Conservation (phyloP, 2,888 invertebrate species). For the Callyntrura sp. region DNA sequence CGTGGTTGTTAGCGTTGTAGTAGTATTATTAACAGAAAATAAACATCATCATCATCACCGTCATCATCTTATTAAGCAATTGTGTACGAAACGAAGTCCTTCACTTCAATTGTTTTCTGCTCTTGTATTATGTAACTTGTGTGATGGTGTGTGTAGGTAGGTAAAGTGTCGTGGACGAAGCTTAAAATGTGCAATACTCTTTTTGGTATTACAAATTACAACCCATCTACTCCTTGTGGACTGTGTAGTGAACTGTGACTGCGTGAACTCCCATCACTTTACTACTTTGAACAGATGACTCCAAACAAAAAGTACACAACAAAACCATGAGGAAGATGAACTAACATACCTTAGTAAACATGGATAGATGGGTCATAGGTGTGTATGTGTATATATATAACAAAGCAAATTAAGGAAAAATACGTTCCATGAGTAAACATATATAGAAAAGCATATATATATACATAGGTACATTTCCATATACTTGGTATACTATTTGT, state of each 20-base stretch:
- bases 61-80: not conserved
- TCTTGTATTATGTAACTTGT: not conserved
- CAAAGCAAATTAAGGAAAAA: not conserved
- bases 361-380: slow-evolving; percentile 39
- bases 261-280: not conserved
- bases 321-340: slow-evolving; percentile 21
- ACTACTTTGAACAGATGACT: slow-evolving; percentile 35
- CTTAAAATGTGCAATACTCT: not conserved
- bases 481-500: not conserved
- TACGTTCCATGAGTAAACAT: not conserved
- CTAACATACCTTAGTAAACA: not conserved
- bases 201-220: not conserved
- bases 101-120: slow-evolving; percentile 23
- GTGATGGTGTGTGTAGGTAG: not conserved
- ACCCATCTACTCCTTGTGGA: not conserved
- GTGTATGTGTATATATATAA: not conserved
- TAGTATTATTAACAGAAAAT: not conserved
- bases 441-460: not conserved
- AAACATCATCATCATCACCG: not conserved
- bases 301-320: not conserved
- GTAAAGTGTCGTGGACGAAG: not conserved
- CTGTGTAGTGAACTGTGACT: not conserved
- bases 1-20: not conserved
- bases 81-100: not conserved
- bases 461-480: not conserved